Evolutionary conservation across 2,888 invertebrate species (phyloP), one percentile per base, ranked within the genome.

Genomic region (Galerucella nymphaeae): DNA sequence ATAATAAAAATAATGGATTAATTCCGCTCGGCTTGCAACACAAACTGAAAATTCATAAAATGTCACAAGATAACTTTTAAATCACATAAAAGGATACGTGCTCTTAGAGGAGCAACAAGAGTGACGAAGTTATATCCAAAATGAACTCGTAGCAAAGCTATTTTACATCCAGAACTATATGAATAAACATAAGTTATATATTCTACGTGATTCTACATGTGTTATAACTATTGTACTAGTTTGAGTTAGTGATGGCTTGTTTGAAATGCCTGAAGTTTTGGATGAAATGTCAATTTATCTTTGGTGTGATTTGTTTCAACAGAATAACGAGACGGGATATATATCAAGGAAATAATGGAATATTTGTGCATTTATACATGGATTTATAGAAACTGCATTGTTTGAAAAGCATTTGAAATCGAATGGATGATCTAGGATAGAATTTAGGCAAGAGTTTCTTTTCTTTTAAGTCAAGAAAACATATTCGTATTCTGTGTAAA

Each of bases 181-280:
- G 69, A 69, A 62, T 69, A 63, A 62, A 62, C 69, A 69, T 69
- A 69, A 62, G 69, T 69, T 69, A 61, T 69, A 61, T 69, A 55
- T 55, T 53, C 62, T 69, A 62, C 62, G 69, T 62, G 69, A 69
- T 69, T 69, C 53, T 62, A 69, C 69, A 69, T 53, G 41, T 69
- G 50, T 62, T 53, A 69, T 62, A 62, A 69, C 69, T 69, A 69
- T 69, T 69, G 53, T 62, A 69, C 62, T 45, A 55, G 61, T 69
- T 50, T 55, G 23, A 55, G 18, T 62, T 62, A 50, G 50, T 55
- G 59, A 61, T 41, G 61, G 53, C 62, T 69, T 69, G 69, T 69
- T 62, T 62, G 23, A 62, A 41, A 55, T 53, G 55, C 62, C 45
- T 68, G 68, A 68, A 68, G 53, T 69, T 69, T 30, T 30, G 41